Base-by-base conservation (phyloP, 2,113 vertebrate genomes). In the Butorides virescens region DNA sequence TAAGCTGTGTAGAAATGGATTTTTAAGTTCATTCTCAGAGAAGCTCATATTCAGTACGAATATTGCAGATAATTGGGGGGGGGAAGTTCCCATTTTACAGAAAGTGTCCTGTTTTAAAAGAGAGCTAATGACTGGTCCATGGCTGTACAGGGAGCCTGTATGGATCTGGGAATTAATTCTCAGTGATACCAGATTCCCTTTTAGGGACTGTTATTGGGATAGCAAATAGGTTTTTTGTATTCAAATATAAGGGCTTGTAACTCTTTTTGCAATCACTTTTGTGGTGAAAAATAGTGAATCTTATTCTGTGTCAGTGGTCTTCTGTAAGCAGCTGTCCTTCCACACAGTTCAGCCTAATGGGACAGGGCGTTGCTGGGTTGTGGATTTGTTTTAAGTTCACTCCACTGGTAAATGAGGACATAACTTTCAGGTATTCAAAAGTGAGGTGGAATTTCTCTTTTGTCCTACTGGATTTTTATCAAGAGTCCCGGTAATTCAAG, bases 391-490 rank as follows among this genome's bases (percentile, higher is more conserved):
- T 80, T n/a, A 62, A 52, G 13, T 22, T 93, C 42, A 7, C 32
- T 70, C n/a, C 16, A 3, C 9, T 72, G 73, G 30, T 39, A 66
- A 66, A 16, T 52, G 91, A 86, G 93, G 71, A 62, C 85, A 82
- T 74, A 59, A 88, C 81, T 86, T 88, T 44, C 13, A 52, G 86
- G 55, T 92, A 46, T 70, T 93, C 77, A 79, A 56, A 91, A 94
- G 84, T 39, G 84, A 97, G 94, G 87, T 97, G 96, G 96, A 97
- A 97, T 97, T 97, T 97, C 95, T 95, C 89, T 83, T 74, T 86
- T 94, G 93, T 95, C 87, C 87, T 74, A 13, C 50, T 88, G 91
- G 94, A 96, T 97, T 97, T 97, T 95, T 97, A 97, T 97, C 97
- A 73, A 83, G 90, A 94, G 94, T 82, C 71, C 71, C 0, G 16